These are phyloP conservation scores for Apogon hyalosoma DNA, from an alignment of 2,797 vertebrate species.

Conservation along the genomic window DNA sequence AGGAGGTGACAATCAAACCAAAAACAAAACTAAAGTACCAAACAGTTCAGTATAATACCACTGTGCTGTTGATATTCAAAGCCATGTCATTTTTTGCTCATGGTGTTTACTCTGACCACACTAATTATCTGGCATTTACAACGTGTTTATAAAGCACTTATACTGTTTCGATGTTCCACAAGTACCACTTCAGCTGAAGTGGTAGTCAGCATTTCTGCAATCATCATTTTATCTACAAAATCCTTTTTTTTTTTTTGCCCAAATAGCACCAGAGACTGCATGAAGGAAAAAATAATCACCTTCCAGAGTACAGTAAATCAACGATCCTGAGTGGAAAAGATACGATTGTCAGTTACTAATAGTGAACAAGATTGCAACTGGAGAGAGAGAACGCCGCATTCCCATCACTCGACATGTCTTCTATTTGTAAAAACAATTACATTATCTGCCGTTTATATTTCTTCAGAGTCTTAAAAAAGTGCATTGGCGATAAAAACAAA, in stretches of 20 bases:
- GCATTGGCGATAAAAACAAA: slow-evolving; percentile 55
- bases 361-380: slow-evolving; percentile 19
- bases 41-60: background rate
- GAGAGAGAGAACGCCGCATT: slow-evolving; percentile 20
- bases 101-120: slow-evolving; percentile 17
- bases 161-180: background rate
- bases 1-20: background rate
- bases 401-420: slow-evolving; percentile 33
- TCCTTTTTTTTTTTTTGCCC: slow-evolving; percentile 2
- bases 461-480: slow-evolving; percentile 35
- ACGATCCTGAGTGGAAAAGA: slow-evolving; percentile 27
- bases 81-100: background rate
- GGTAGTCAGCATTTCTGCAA: slow-evolving; percentile 43
- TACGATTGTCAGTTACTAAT: slow-evolving; percentile 38
- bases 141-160: slow-evolving; percentile 34
- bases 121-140: slow-evolving; percentile 15
- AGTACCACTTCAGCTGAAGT: slow-evolving; percentile 40
- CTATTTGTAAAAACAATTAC: slow-evolving; percentile 66
- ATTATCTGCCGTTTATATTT: slow-evolving; percentile 39
- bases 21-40: background rate
- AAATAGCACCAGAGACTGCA: slow-evolving; percentile 10
- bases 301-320: slow-evolving; percentile 12
- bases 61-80: slow-evolving; percentile 1
- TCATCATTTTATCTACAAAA: slow-evolving; percentile 29
- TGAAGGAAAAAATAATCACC: background rate